Evolutionary conservation across 2,888 invertebrate species (phyloP), one percentile per base, ranked within the genome.

Genomic region (Trichopoda pennipes): DNA sequence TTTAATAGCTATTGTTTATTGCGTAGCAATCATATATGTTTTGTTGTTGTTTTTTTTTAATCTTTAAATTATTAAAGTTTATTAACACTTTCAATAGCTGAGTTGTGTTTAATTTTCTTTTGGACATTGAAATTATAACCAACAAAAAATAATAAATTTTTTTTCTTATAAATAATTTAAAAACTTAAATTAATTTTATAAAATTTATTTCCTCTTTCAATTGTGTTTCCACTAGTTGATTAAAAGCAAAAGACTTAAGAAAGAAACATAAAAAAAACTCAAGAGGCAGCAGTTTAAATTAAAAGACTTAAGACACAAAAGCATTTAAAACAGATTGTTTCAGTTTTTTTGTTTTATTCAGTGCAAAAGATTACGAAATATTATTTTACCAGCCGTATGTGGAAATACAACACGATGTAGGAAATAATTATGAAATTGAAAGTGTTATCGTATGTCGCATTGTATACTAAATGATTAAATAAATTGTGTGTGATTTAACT

Each of bases 281-380:
- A 19, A 42, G 38, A 38, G 38, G 12, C 10, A 38, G 3, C 2
- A 0, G 23, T 1, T 6, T 9, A 64, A 38, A 44, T 74, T 63
- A 58, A 81, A 80, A 83, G 80, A 83, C 83, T 84, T 81, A 74
- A 81, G 74, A 60, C 51, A 80, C 78, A 70, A 66, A 79, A 80
- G n/a, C n/a, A 68, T 17, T 28, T 7, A 28, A 28, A 21, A 63
- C 19, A 49, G 21, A 56, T 70, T 23, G 12, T 70, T 51, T 21
- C 7, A 35, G 51, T 53, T 53, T 28, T 58, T 61, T 42, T 47
- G 9, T 49, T 60, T 49, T 28, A 23, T 56, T 44, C 28, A 38
- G 32, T 9, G 38, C 16, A 16, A 23, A 61, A 23, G 19, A 28
- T 63, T 49, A 61, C 23, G 60, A 76, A 68, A 76, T 69, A 55